Evolutionary conservation across 2,113 vertebrate genomes (phyloP).

Genomic region (Clarias magur): DNA sequence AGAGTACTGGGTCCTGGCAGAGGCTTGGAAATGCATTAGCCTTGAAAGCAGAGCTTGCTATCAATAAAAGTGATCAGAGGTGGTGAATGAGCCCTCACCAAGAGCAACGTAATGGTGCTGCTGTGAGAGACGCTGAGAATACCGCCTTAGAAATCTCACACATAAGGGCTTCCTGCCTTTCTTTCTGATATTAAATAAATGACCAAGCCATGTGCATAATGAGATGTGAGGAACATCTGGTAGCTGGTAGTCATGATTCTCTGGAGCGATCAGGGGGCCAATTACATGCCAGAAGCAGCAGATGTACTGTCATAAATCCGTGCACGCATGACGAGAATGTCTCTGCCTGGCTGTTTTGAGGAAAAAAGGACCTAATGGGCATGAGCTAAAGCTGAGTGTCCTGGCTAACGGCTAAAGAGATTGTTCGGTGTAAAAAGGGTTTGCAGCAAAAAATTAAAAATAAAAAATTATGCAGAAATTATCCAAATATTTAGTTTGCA

Average conservation of each 20-base stretch:
- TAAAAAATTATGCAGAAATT: background rate
- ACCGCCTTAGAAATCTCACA: background rate
- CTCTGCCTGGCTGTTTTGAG: constrained; percentile 17
- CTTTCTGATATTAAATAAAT: constrained; percentile 21
- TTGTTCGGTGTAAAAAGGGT: background rate
- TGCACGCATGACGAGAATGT: background rate
- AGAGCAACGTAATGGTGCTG: background rate
- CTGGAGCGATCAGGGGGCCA: constrained; percentile 23
- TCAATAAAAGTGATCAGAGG: constrained; percentile 21
- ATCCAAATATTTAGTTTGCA: background rate
- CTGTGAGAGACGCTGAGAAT: background rate
- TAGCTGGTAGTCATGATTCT: constrained; percentile 1
- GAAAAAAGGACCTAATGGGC: constrained; percentile 15
- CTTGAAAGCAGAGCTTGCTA: background rate
- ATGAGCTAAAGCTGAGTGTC: constrained; percentile 2
- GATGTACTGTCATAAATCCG: constrained; percentile 41
- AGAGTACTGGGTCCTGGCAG: constrained; percentile 10
- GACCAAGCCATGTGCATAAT: constrained; percentile 19
- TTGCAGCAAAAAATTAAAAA: background rate
- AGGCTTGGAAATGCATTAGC: constrained; percentile 10
- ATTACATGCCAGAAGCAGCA: constrained; percentile 27
- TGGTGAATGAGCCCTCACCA: background rate
- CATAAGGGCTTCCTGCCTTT: constrained; percentile 8
- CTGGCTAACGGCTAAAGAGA: background rate
- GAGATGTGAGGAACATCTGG: constrained; percentile 34